These are phyloP conservation scores for Atrichornis clamosus DNA, from an alignment of 2,113 vertebrate species.

Conservation along the genomic window DNA sequence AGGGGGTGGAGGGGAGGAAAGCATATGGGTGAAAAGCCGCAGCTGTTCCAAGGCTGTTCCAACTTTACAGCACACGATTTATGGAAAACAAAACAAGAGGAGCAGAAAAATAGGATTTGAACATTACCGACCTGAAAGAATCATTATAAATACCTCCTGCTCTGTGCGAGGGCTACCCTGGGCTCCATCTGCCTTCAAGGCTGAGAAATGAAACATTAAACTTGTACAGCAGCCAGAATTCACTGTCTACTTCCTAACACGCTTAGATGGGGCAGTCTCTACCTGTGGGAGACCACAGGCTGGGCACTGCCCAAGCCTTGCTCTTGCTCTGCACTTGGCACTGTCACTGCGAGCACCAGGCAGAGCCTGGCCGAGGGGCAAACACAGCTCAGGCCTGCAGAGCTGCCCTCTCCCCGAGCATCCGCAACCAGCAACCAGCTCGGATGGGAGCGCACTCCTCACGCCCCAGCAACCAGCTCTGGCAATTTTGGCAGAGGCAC, in stretches of 20 bases:
- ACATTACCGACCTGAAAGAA: background rate
- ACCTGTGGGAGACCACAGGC: background rate
- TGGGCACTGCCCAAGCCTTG: background rate
- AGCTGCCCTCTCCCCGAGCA: background rate
- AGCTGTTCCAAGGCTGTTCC: constrained; percentile 34
- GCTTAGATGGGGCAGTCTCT: background rate
- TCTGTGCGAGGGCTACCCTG: constrained; percentile 16
- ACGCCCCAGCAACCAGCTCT: accelerated
- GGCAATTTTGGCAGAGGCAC: background rate
- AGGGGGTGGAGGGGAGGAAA: background rate
- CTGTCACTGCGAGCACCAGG: accelerated
- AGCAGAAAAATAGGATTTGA: constrained; percentile 10
- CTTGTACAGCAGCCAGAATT: constrained; percentile 13
- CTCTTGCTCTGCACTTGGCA: background rate
- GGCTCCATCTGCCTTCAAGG: constrained; percentile 53
- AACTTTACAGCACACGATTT: background rate
- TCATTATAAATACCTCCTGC: constrained; percentile 17
- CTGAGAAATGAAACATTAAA: constrained; percentile 49
- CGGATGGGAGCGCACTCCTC: accelerated
- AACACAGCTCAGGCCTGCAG: accelerated
- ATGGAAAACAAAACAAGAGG: constrained; percentile 31
- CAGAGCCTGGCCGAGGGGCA: background rate
- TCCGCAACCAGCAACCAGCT: accelerated
- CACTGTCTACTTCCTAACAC: background rate
- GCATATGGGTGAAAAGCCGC: constrained; percentile 9